Evolutionary conservation across 2,113 vertebrate species (phyloP), one percentile per base, ranked within the genome.

Genomic region (Tamias sibiricus): DNA sequence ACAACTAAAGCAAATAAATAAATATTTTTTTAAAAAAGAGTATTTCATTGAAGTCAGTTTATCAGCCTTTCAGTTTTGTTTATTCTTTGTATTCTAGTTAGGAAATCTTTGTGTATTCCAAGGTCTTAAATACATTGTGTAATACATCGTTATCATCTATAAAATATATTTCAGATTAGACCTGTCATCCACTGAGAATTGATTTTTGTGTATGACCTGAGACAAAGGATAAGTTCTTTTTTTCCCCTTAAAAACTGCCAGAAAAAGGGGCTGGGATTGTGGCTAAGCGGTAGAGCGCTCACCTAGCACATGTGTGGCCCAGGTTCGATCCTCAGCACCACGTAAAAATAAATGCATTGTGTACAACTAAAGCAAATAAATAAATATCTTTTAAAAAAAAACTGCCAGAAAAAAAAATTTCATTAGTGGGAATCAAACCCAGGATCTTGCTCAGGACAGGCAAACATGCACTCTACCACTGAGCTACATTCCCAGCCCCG

Each of bases 91-190:
- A 72, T 32, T 37, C 47, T 86, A 32, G 26, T 92, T 83, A 90
- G 93, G 71, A 54, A 77, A 84, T 11, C 6, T 77, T 82, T 87
- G 17, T 26, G 74, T 64, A 87, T 49, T 68, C 47, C 35, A 42
- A 94, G 11, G 24, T 94, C 76, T 95, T 94, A 77, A 90, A 47
- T 80, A 83, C 2, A 47, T 93, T 74, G 40, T 69, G 40, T 7
- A 69, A 64, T 74, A 68, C 9, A 68, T 44, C 1, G 28, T 47
- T 87, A 80, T 82, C 62, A 40, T 86, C 54, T 83, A 77, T 32
- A 87, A 92, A 84, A 92, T 79, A 44, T 75, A 90, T 82, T 94
- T 92, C 9, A 40, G 71, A 52, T 87, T 87, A 92, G 64, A 28
- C 52, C 54, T 80, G 26, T 54, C 47, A 83, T 74, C 35, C 40